phyloP scores from a whole-genome alignment of 1,140 invertebrate genomes.

The Papilio dardanus region DNA sequence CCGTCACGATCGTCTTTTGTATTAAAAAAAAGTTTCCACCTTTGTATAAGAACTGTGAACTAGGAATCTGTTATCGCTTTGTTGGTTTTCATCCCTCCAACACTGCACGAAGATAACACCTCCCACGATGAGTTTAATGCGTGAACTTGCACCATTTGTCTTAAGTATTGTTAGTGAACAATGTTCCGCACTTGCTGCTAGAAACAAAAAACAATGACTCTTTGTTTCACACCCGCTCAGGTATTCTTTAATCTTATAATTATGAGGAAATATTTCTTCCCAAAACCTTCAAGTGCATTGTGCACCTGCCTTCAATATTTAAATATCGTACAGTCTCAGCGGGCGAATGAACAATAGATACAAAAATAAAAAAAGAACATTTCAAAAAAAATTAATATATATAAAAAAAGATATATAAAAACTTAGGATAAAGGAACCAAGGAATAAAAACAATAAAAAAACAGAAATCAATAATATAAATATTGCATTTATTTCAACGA shows the following conservation, averaged over 20 bases:
- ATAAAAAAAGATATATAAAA: conserved; percentile 51
- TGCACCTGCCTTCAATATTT: conserved; percentile 60
- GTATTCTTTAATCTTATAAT: conserved; percentile 47
- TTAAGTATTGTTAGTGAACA: conserved; percentile 40
- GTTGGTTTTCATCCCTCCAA: conserved; percentile 35
- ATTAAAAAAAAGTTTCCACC: conserved; percentile 21
- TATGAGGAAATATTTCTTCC: conserved; percentile 39
- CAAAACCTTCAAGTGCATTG: conserved; percentile 48
- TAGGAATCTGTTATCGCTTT: conserved; percentile 63
- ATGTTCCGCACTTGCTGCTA: conserved; percentile 36
- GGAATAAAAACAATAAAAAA: conserved; percentile 76
- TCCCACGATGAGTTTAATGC: conserved; percentile 53
- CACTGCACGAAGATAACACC: conserved; percentile 44
- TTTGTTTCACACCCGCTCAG: conserved; percentile 64
- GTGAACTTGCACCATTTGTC: conserved; percentile 45
- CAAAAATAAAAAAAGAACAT: conserved; percentile 36
- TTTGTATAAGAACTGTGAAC: conserved; percentile 42
- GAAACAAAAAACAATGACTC: conserved; percentile 47
- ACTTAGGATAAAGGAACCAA: conserved; percentile 76
- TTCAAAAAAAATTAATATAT: conserved; percentile 22
- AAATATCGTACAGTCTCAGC: conserved; percentile 54
- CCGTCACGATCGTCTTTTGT: conserved; percentile 68
- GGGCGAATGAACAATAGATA: conserved; percentile 53
- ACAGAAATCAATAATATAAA: conserved; percentile 82
- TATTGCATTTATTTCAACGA: conserved; percentile 82